Conservation (phyloP, 2,113 vertebrate species). For the Trochalopteron elliotii region DNA sequence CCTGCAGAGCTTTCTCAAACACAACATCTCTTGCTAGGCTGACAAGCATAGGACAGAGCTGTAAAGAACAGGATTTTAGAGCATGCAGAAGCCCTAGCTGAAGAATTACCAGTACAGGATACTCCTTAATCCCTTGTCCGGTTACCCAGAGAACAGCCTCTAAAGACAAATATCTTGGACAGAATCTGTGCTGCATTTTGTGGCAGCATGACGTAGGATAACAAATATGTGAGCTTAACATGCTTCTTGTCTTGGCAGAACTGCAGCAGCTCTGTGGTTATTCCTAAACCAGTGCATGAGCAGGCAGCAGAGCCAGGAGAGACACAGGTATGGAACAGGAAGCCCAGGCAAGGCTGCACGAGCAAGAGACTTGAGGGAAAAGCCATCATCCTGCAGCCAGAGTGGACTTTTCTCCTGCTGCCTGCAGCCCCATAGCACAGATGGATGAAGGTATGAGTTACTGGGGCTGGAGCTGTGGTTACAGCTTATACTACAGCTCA, state of each 20-base stretch:
- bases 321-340: background rate
- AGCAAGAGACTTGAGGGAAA: background rate
- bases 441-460: background rate
- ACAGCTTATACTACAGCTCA: background rate
- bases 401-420: background rate
- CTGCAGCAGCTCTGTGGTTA: background rate
- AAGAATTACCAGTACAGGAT: background rate
- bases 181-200: background rate
- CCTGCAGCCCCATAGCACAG: background rate
- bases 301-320: background rate
- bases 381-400: background rate
- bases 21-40: background rate
- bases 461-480: background rate
- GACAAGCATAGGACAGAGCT: background rate
- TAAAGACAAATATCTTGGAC: background rate
- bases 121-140: background rate
- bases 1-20: background rate
- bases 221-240: background rate
- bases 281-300: background rate
- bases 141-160: background rate
- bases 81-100: background rate
- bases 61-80: background rate
- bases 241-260: background rate
- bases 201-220: background rate
- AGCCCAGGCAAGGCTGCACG: background rate